phyloP scores from a whole-genome alignment of 2,888 invertebrate species.

The Venustoraphidia nigricollis region DNA sequence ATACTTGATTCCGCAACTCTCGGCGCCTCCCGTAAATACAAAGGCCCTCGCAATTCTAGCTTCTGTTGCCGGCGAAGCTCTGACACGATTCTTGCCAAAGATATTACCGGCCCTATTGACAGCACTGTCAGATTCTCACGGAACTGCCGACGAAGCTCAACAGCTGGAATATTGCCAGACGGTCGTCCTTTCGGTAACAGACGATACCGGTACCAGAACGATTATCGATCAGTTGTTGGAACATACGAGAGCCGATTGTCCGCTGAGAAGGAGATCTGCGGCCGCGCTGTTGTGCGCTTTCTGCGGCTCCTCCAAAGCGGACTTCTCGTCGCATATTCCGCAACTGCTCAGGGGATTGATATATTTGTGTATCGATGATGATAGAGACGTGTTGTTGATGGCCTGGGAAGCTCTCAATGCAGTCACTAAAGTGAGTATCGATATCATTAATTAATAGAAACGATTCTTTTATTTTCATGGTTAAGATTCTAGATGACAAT shows the following conservation, averaged over 20 bases:
- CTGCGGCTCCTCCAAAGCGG: constrained; percentile 77
- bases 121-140: constrained; percentile 56
- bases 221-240: constrained; percentile 77
- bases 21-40: constrained; percentile 77
- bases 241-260: constrained; percentile 47
- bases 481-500: too few species aligned
- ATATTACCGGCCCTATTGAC: constrained; percentile 81
- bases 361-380: constrained; percentile 65
- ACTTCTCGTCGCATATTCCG: constrained; percentile 75
- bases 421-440: constrained; percentile 53
- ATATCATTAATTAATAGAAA: background rate
- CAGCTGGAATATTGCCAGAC: constrained; percentile 86
- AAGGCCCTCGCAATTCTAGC: constrained; percentile 87
- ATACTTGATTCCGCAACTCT: constrained; percentile 89
- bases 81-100: constrained; percentile 78
- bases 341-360: constrained; percentile 78
- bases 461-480: too few species aligned
- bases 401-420: constrained; percentile 86
- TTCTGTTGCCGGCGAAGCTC: constrained; percentile 85
- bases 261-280: constrained; percentile 60
- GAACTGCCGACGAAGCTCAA: constrained; percentile 42
- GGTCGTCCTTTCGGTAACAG: constrained; percentile 80
- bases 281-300: constrained; percentile 78
- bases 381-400: constrained; percentile 66
- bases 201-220: constrained; percentile 74